Conservation (phyloP, 2,797 vertebrate species). For the Ceyx erithaca region DNA sequence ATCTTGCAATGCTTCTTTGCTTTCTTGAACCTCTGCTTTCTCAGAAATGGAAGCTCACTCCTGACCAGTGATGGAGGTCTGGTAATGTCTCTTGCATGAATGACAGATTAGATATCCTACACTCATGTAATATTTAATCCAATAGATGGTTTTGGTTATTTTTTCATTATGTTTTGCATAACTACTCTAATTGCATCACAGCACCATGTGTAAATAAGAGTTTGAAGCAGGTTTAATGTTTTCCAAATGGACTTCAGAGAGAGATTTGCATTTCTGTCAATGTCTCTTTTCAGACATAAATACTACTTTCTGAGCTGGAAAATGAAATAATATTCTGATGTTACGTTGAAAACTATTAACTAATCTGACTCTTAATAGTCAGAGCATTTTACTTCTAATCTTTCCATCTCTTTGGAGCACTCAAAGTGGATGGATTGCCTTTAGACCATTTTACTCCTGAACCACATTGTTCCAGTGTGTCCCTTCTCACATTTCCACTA, state of each 20-base stretch:
- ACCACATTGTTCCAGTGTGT: background rate
- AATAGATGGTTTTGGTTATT: background rate
- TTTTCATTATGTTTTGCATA: background rate
- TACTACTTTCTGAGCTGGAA: background rate
- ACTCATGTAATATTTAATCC: background rate
- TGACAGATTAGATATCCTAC: background rate
- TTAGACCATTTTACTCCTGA: background rate
- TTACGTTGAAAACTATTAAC: background rate
- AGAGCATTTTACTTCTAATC: background rate
- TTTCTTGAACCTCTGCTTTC: background rate
- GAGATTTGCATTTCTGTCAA: background rate
- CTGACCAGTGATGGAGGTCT: background rate
- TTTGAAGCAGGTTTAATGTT: background rate
- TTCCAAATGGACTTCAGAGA: background rate
- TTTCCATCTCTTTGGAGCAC: background rate
- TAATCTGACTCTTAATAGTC: background rate
- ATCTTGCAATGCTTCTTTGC: background rate
- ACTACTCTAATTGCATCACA: background rate
- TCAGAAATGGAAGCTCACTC: background rate
- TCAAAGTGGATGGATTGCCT: background rate
- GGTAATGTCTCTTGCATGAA: background rate
- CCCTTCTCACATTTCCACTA: background rate
- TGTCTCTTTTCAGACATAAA: background rate
- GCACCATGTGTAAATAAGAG: background rate
- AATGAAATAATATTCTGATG: background rate